Percentiles rank a stretch among this genome's conserved stretches.
These are phyloP conservation scores for Pseudochirops corinnae DNA, from an alignment of 2,797 vertebrate species.

Conservation along the genomic window DNA sequence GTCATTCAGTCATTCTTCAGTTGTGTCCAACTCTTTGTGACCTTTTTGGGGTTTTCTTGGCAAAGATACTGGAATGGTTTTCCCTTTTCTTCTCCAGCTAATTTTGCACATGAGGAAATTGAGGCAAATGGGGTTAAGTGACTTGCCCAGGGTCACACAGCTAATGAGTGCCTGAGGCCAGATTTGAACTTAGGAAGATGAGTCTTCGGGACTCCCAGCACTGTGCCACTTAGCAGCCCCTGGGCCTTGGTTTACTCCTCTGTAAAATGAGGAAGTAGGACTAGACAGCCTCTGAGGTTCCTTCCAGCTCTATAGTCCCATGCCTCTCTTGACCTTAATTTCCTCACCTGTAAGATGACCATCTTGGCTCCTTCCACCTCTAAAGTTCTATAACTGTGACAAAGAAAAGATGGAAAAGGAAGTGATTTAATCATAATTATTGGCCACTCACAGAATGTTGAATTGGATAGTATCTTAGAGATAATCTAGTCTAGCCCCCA, in stretches of 20 bases:
- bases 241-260: neutral
- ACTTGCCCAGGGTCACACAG: neutral
- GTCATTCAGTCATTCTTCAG: neutral
- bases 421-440: neutral
- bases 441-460: neutral
- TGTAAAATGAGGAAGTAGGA: neutral
- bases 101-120: neutral
- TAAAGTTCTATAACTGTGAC: neutral
- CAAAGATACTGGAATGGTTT: neutral
- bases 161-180: neutral
- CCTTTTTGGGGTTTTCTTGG: neutral
- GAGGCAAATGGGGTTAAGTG: neutral
- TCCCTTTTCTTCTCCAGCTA: neutral
- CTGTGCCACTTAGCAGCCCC: too few relatives aligned
- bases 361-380: neutral
- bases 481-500: neutral
- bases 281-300: neutral
- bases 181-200: neutral
- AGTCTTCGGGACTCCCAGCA: neutral
- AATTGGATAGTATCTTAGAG: neutral
- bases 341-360: neutral
- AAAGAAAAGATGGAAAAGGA: neutral
- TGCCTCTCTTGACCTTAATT: neutral
- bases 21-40: neutral
- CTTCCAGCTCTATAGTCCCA: neutral